phyloP scores from a whole-genome alignment of 1,140 invertebrate genomes.

The Bombyx mandarina region DNA sequence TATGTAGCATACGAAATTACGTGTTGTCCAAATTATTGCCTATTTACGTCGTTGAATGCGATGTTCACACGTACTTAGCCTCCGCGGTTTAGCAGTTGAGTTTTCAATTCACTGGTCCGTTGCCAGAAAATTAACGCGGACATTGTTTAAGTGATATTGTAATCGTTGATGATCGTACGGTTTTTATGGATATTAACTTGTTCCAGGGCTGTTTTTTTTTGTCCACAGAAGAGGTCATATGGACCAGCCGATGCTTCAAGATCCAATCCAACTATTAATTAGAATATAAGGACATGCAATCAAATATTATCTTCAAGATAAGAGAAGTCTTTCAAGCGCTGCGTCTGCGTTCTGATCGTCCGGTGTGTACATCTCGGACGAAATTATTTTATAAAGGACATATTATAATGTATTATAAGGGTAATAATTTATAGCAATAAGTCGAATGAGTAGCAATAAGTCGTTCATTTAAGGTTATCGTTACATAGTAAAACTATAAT shows the following conservation, averaged over 20 bases:
- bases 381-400: too few species aligned
- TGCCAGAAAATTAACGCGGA: background rate
- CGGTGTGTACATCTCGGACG: too few species aligned
- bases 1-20: conserved; percentile 6
- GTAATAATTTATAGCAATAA: too few species aligned
- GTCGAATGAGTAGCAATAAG: too few species aligned
- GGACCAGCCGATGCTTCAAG: background rate
- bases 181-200: background rate
- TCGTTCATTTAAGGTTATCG: too few species aligned
- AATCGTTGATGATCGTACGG: background rate
- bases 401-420: too few species aligned
- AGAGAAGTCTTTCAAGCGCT: too few species aligned
- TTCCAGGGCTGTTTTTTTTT: too few species aligned
- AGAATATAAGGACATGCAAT: too few species aligned
- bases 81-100: background rate
- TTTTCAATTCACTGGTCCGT: background rate
- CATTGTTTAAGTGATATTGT: background rate
- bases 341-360: too few species aligned
- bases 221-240: too few species aligned
- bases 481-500: background rate
- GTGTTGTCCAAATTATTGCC: conserved; percentile 1
- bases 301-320: too few species aligned
- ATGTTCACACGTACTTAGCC: conserved; percentile 2
- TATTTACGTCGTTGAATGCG: background rate
- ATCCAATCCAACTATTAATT: background rate